Evolutionary conservation across 1,140 invertebrate genomes (phyloP).

Genomic region (Mamestra configurata): DNA sequence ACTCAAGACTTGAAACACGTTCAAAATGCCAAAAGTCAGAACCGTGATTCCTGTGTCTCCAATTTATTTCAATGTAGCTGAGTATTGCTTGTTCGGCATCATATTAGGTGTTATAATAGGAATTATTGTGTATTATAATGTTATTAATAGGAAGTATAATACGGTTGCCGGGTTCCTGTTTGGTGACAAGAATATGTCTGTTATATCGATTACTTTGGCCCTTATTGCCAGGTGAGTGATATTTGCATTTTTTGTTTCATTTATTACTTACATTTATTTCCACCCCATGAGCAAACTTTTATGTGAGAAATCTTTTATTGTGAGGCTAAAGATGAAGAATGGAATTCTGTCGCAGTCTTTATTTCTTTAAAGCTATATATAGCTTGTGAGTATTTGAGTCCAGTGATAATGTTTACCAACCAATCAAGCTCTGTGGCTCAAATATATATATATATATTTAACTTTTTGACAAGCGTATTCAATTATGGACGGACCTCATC

Average conservation of each 20-base stretch:
- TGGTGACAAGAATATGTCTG: slow-evolving; percentile 85
- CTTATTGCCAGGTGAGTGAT: slow-evolving; percentile 79
- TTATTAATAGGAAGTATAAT: slow-evolving; percentile 80
- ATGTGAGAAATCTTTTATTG: no score
- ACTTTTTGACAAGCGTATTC: no score
- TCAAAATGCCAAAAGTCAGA: slow-evolving; percentile 65
- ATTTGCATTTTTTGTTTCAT: background rate
- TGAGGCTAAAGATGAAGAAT: no score
- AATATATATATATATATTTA: no score
- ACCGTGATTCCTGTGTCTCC: slow-evolving; percentile 69
- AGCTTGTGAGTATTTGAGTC: no score
- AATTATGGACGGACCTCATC: no score
- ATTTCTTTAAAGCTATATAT: no score
- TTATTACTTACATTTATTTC: background rate
- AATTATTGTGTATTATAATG: slow-evolving; percentile 81
- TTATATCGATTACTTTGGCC: slow-evolving; percentile 77
- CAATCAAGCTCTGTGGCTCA: no score
- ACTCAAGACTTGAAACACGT: slow-evolving; percentile 46
- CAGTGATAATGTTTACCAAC: no score
- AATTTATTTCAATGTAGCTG: slow-evolving; percentile 84
- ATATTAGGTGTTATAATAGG: slow-evolving; percentile 82
- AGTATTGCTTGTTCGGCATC: slow-evolving; percentile 84
- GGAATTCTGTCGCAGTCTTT: no score
- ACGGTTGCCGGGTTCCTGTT: slow-evolving; percentile 80
- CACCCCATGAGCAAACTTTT: no score